Evolutionary conservation across 2,888 invertebrate species (phyloP).

Genomic region (Drosophila neotestacea): DNA sequence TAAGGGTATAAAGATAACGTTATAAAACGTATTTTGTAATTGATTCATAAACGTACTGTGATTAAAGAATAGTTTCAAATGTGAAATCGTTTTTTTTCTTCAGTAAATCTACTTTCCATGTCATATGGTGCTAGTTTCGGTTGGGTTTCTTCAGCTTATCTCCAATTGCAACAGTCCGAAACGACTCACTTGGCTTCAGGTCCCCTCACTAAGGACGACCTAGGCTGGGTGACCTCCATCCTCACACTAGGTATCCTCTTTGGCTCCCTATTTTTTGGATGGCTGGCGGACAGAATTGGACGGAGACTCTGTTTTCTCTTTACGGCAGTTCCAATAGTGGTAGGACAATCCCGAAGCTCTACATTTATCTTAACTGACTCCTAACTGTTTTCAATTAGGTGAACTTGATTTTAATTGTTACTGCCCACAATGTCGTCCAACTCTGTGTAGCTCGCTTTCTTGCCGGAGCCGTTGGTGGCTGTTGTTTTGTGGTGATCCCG

Average conservation of each 20-base stretch:
- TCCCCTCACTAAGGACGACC: not conserved
- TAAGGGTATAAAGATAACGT: no score
- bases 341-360: not conserved
- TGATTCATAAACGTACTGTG: no score
- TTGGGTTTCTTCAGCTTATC: constrained; percentile 1
- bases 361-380: not conserved
- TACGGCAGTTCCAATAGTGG: not conserved
- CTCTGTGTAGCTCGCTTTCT: constrained; percentile 1
- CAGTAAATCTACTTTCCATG: constrained; percentile 5
- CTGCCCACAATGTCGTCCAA: not conserved
- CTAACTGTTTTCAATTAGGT: not conserved
- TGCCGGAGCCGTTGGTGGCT: not conserved
- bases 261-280: not conserved
- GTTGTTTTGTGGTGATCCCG: not conserved
- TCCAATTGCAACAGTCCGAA: not conserved
- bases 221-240: not conserved
- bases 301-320: not conserved
- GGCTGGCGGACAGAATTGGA: constrained; percentile 10
- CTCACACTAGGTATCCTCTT: not conserved
- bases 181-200: not conserved
- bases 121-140: constrained; percentile 1
- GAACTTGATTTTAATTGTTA: not conserved
- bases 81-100: not conserved
- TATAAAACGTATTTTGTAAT: no score
- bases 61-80: no score